Base-by-base conservation (phyloP, 2,797 vertebrate species). In the Poeciliopsis turneri region DNA sequence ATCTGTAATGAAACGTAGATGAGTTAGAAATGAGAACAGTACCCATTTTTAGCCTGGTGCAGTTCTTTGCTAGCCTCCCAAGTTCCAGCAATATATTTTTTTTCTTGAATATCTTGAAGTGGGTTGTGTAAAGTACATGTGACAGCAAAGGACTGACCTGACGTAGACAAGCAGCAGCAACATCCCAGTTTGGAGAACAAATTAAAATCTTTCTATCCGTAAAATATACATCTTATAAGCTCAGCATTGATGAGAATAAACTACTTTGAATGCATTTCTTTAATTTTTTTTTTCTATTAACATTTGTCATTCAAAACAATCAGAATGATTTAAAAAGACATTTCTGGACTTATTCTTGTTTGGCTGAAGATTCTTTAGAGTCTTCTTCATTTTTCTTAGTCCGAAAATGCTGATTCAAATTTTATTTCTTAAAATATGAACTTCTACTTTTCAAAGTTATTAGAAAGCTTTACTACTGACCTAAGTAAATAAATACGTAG, bases 11-110 rank as follows among this genome's bases (percentile, higher is more conserved):
- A 84, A 82, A 84, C 77, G 82, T 84, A 89, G 83, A 87, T 86
- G 78, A 89, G 88, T 70, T 88, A 90, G 90, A 89, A 91, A 93
- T 93, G 92, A 94, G 91, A 94, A 94, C 81, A 76, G 55, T 73
- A 78, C 82, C 87, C 84, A 84, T 84, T 84, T 57, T 82, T 83
- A 82, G 87, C 87, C 83, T 76, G 86, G 86, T 76, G 72, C 91
- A 86, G 86, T 83, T 89, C 69, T 78, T 80, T 72, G 61, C 89
- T 90, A 90, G 92, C 89, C 86, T 92, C 86, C 84, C 80, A 84
- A 76, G 82, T 83, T 80, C 78, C 82, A 86, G 87, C 90, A 90
- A 90, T 91, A 41, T 39, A 89, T 85, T 89, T 89, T 87, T 78
- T 23, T 86, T 70, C 81, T 80, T 77, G 75, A 84, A 81, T 74